These are phyloP conservation scores for Pteronotus mesoamericanus DNA, from an alignment of 2,797 vertebrate genomes.

Conservation along the genomic window DNA sequence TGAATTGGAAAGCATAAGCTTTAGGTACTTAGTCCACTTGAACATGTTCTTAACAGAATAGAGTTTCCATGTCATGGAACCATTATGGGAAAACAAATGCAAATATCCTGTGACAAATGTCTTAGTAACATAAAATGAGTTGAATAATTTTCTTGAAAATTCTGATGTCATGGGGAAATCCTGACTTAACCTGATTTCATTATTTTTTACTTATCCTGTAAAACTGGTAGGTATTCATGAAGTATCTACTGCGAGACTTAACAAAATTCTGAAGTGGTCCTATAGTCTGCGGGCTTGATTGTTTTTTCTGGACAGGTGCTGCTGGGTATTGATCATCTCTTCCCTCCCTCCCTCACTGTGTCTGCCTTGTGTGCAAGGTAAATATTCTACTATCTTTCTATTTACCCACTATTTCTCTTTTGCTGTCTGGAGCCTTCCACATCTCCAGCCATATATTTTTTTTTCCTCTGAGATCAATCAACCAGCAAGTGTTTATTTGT, in stretches of 20 bases:
- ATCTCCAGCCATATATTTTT: background rate
- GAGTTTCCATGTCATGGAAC: background rate
- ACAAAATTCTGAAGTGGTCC: background rate
- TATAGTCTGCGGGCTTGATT: background rate
- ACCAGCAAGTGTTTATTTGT: background rate
- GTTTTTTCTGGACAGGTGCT: background rate
- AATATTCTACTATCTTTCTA: background rate
- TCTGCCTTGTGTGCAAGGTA: background rate
- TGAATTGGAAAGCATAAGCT: background rate
- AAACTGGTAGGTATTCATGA: background rate
- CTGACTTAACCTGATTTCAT: background rate
- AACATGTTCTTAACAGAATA: slow-evolving; percentile 9
- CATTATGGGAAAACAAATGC: background rate
- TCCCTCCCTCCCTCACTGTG: background rate
- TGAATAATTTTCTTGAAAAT: slow-evolving; percentile 34
- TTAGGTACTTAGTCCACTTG: background rate
- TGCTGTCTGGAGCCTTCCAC: background rate
- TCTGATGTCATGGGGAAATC: background rate
- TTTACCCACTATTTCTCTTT: background rate
- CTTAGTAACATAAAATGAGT: background rate
- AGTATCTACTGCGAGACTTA: background rate
- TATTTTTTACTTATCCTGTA: background rate
- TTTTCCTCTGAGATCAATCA: slow-evolving; percentile 25
- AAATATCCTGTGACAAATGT: background rate
- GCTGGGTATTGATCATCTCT: background rate